A percentile compares a stretch with the other conserved stretches of the same genome.
phyloP scores from a whole-genome alignment of 2,888 invertebrate genomes.

The Diaprepes abbreviatus region DNA sequence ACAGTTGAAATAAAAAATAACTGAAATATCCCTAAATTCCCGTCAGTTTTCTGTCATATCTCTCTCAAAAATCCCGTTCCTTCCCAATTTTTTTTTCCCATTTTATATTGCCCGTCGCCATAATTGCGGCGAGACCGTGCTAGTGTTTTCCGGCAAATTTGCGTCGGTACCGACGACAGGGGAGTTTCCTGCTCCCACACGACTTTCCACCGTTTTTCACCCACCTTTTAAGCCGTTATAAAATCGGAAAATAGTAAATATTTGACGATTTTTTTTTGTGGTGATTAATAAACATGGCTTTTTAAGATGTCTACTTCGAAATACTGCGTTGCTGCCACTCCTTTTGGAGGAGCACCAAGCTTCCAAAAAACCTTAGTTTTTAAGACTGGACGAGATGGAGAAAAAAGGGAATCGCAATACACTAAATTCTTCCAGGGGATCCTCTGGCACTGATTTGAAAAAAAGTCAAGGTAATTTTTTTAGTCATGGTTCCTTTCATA shows the following conservation, averaged over 20 bases:
- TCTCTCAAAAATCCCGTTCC: not conserved
- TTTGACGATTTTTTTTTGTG: slow-evolving; percentile 69
- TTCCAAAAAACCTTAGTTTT: slow-evolving; percentile 65
- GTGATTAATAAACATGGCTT: slow-evolving; percentile 81
- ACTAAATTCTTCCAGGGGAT: slow-evolving; percentile 79
- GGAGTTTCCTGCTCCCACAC: slow-evolving; percentile 74
- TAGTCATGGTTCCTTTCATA: slow-evolving; percentile 19
- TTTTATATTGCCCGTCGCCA: slow-evolving; percentile 74
- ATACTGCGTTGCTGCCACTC: slow-evolving; percentile 78
- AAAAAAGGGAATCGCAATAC: slow-evolving; percentile 80
- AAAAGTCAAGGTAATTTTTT: slow-evolving; percentile 65
- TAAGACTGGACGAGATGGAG: slow-evolving; percentile 74
- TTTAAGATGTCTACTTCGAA: slow-evolving; percentile 84
- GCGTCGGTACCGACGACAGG: slow-evolving; percentile 78
- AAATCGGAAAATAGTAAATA: slow-evolving; percentile 15
- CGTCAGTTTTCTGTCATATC: slow-evolving; percentile 4
- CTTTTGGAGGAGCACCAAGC: slow-evolving; percentile 79
- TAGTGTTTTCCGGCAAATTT: slow-evolving; percentile 66
- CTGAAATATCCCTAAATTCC: not conserved
- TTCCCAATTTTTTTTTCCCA: slow-evolving; percentile 11
- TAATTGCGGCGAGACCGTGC: slow-evolving; percentile 76
- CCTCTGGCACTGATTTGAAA: slow-evolving; percentile 78
- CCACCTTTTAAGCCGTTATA: slow-evolving; percentile 63
- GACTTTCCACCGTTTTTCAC: slow-evolving; percentile 65
- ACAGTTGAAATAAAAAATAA: not conserved